Evolutionary conservation across 92 coral and sea anemone species (phyloP).

Genomic region (Actinostola sp.): DNA sequence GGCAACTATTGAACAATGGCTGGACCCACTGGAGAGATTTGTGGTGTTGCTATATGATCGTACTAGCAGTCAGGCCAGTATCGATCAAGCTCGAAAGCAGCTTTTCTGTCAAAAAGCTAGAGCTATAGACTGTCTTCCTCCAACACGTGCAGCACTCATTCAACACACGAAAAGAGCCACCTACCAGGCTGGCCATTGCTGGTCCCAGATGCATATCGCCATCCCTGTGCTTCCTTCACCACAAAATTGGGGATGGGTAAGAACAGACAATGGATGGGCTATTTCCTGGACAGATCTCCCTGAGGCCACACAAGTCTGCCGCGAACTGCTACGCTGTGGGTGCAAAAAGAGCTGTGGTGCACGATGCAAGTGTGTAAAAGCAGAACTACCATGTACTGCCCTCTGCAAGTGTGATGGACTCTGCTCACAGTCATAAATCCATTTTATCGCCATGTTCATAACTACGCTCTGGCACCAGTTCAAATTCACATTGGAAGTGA

Average conservation of each 20-base stretch:
- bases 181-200: slow-evolving; percentile 57
- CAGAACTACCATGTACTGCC: background rate
- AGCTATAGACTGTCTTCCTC: slow-evolving; percentile 44
- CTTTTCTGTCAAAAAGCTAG: slow-evolving; percentile 55
- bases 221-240: slow-evolving; percentile 55
- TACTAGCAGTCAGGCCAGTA: slow-evolving; percentile 27
- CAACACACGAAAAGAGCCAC: slow-evolving; percentile 44
- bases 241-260: slow-evolving; percentile 49
- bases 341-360: background rate
- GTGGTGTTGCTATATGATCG: slow-evolving; percentile 49
- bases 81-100: slow-evolving; percentile 54
- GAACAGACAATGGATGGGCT: slow-evolving; percentile 15
- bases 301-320: background rate
- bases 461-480: no score
- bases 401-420: background rate
- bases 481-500: no score
- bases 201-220: slow-evolving; percentile 46
- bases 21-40: slow-evolving; percentile 39
- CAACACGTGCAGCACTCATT: slow-evolving; percentile 50
- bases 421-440: no score
- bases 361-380: background rate
- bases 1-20: background rate
- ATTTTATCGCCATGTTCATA: no score
- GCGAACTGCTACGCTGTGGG: background rate
- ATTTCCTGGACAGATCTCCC: background rate